These are phyloP conservation scores for Pseudorasbora parva DNA, from an alignment of 2,113 vertebrate genomes.

Conservation along the genomic window DNA sequence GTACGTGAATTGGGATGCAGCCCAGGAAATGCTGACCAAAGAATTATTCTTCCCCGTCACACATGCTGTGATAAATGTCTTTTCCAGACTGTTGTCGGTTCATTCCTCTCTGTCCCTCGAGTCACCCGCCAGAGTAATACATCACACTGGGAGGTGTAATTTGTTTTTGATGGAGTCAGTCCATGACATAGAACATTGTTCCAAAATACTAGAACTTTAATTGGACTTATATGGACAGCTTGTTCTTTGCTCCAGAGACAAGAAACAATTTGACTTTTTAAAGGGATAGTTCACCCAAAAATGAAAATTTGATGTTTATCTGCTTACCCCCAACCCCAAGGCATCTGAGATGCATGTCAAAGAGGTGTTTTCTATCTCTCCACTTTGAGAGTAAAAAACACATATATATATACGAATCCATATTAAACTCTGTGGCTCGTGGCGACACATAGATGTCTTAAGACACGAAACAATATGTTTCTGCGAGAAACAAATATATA, in stretches of 20 bases:
- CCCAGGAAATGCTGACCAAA: background rate
- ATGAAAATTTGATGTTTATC: too few relatives aligned
- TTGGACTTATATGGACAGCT: slow-evolving; percentile 14
- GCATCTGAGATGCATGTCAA: too few relatives aligned
- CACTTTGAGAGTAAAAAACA: too few relatives aligned
- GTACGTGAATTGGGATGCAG: background rate
- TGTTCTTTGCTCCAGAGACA: background rate
- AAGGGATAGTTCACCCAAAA: too few relatives aligned
- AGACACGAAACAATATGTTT: too few relatives aligned
- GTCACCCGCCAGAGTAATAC: slow-evolving; percentile 32
- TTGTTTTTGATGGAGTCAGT: slow-evolving; percentile 41
- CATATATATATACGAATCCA: too few relatives aligned
- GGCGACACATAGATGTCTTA: too few relatives aligned
- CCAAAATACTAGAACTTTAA: slow-evolving; percentile 31
- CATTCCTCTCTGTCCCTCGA: slow-evolving; percentile 20
- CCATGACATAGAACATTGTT: slow-evolving; percentile 14
- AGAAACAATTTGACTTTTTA: slow-evolving; percentile 3
- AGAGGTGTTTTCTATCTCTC: too few relatives aligned
- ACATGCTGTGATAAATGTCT: slow-evolving; percentile 34
- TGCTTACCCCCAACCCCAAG: too few relatives aligned
- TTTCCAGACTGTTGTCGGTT: slow-evolving; percentile 23
- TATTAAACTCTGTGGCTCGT: too few relatives aligned
- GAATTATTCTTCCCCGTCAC: slow-evolving; percentile 17
- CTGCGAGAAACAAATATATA: too few relatives aligned
- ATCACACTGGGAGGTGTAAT: slow-evolving; percentile 44